phyloP scores from a whole-genome alignment of 2,888 invertebrate species.

The Didymodactylos carnosus region DNA sequence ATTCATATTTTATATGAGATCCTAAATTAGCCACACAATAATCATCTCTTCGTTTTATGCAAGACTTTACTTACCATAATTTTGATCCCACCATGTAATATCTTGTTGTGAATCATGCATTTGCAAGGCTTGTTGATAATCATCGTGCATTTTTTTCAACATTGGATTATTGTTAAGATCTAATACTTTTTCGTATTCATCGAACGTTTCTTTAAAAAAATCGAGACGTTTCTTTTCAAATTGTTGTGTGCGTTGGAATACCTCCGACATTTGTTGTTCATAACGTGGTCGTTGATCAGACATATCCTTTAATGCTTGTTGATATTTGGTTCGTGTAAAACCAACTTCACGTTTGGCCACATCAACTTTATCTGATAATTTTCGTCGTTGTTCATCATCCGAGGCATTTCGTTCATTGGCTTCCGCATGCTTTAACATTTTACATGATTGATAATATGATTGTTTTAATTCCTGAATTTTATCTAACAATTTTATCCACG shows the following conservation, averaged over 20 bases:
- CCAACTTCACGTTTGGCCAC: neutral
- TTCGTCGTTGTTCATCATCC: neutral
- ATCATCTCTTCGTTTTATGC: too few relatives aligned
- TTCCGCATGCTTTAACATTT: neutral
- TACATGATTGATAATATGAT: neutral
- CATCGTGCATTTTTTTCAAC: neutral
- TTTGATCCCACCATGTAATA: neutral
- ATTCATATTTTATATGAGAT: too few relatives aligned
- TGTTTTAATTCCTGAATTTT: neutral
- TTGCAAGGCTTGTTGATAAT: neutral
- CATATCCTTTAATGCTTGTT: neutral
- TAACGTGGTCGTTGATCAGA: neutral
- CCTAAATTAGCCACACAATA: too few relatives aligned
- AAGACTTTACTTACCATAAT: neutral
- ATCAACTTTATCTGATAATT: neutral
- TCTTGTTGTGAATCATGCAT: neutral
- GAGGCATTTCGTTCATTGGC: neutral
- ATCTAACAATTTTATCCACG: neutral
- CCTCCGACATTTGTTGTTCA: neutral
- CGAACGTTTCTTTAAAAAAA: neutral
- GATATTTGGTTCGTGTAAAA: neutral
- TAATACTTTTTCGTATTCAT: neutral
- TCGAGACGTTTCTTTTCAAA: neutral
- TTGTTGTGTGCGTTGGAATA: neutral
- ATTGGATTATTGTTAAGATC: neutral